Evolutionary conservation across 2,888 invertebrate species (phyloP).

Genomic region (Aleiodes testaceus): DNA sequence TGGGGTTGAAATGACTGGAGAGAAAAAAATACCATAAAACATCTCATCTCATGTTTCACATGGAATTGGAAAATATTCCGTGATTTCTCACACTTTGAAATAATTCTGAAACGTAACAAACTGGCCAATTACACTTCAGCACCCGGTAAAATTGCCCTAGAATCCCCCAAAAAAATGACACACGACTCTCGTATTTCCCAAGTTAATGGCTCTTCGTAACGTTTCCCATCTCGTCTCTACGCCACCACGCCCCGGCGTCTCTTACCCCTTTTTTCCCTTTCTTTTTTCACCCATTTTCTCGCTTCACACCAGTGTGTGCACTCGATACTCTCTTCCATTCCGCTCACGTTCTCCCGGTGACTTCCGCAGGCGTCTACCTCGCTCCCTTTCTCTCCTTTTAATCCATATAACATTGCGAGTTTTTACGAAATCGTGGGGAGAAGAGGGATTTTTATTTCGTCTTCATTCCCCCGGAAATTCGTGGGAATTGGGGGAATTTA

Average conservation of each 20-base stretch:
- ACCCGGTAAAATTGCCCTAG: conserved; percentile 13
- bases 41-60: no score
- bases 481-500: no score
- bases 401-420: conserved; percentile 7
- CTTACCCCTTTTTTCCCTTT: conserved; percentile 1
- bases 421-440: not conserved
- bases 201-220: conserved; percentile 57
- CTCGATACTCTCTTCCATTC: conserved; percentile 34
- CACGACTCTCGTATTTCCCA: conserved; percentile 58
- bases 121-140: conserved; percentile 20
- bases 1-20: not conserved
- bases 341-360: conserved; percentile 27
- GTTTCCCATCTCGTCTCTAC: conserved; percentile 28
- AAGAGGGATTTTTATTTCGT: conserved; percentile 8
- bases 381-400: not conserved
- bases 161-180: conserved; percentile 56
- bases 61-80: no score
- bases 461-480: no score
- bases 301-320: conserved; percentile 1
- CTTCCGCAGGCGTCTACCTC: conserved; percentile 29
- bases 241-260: conserved; percentile 42
- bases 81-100: no score
- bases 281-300: conserved; percentile 26
- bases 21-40: not conserved
- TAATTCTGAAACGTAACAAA: conserved; percentile 8